phyloP scores from a whole-genome alignment of 1,140 invertebrate genomes.

The Drosophila subobscura region DNA sequence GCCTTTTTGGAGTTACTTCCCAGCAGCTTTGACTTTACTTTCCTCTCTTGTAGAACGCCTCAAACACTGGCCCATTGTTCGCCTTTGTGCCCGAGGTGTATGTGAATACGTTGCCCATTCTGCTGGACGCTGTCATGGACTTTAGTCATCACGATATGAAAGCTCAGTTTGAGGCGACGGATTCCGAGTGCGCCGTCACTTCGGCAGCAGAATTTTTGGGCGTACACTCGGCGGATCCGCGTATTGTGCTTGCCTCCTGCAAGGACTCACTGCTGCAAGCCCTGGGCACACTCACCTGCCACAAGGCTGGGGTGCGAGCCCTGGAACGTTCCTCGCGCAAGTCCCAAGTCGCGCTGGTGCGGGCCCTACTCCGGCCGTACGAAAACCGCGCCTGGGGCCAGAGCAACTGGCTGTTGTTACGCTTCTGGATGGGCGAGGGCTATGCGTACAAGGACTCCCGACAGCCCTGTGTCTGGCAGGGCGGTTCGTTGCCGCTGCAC shows the following conservation, averaged over 20 bases:
- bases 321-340: slow-evolving; percentile 87
- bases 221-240: slow-evolving; percentile 89
- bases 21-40: neutral
- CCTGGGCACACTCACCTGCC: slow-evolving; percentile 87
- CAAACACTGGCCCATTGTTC: slow-evolving; percentile 88
- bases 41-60: slow-evolving; percentile 69
- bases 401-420: slow-evolving; percentile 92
- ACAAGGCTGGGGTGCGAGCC: slow-evolving; percentile 85
- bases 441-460: slow-evolving; percentile 90
- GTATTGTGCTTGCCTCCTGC: slow-evolving; percentile 90
- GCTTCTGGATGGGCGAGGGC: slow-evolving; percentile 93
- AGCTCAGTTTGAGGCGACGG: slow-evolving; percentile 67
- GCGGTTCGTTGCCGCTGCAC: slow-evolving; percentile 63
- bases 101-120: slow-evolving; percentile 84
- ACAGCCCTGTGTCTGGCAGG: slow-evolving; percentile 78
- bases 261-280: slow-evolving; percentile 91
- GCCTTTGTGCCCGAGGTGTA: slow-evolving; percentile 93
- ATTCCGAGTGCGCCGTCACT: slow-evolving; percentile 84
- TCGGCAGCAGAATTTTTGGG: slow-evolving; percentile 90
- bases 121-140: slow-evolving; percentile 88
- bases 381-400: slow-evolving; percentile 94
- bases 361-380: slow-evolving; percentile 89
- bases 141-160: slow-evolving; percentile 83
- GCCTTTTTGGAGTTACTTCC: neutral
- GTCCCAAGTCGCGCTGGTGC: slow-evolving; percentile 87